Conservation (phyloP, 2,797 vertebrate genomes). For the Xerus rutilus region DNA sequence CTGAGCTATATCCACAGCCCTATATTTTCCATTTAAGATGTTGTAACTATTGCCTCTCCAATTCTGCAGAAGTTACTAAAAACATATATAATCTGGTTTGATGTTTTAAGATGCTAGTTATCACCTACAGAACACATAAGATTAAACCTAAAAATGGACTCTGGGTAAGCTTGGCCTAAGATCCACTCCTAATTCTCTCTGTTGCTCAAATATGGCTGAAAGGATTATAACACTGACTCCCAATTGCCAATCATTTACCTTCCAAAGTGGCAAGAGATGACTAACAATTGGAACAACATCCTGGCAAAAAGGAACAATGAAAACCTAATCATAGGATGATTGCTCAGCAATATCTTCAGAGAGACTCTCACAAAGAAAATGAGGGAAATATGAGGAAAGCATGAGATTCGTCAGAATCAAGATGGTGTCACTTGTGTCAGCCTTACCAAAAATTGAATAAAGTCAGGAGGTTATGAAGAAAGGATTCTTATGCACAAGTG, state of each 20-base stretch:
- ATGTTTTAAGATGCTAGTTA: neutral
- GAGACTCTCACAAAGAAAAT: neutral
- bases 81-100: neutral
- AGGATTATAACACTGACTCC: neutral
- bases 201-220: too few relatives aligned
- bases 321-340: neutral
- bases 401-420: too few relatives aligned
- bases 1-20: too few relatives aligned
- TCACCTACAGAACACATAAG: neutral
- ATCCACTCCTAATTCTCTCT: too few relatives aligned
- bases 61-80: neutral
- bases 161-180: too few relatives aligned
- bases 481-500: neutral
- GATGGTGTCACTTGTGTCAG: too few relatives aligned
- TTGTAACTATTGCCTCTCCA: neutral
- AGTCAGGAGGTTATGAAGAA: neutral
- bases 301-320: neutral
- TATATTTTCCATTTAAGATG: neutral
- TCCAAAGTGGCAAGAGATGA: too few relatives aligned
- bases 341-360: neutral
- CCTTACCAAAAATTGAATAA: too few relatives aligned
- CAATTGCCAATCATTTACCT: neutral
- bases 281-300: neutral
- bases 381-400: too few relatives aligned
- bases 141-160: too few relatives aligned